Evolutionary conservation across 2,888 invertebrate genomes (phyloP), one percentile per base, ranked within the genome.

Genomic region (Xylocampa areola): DNA sequence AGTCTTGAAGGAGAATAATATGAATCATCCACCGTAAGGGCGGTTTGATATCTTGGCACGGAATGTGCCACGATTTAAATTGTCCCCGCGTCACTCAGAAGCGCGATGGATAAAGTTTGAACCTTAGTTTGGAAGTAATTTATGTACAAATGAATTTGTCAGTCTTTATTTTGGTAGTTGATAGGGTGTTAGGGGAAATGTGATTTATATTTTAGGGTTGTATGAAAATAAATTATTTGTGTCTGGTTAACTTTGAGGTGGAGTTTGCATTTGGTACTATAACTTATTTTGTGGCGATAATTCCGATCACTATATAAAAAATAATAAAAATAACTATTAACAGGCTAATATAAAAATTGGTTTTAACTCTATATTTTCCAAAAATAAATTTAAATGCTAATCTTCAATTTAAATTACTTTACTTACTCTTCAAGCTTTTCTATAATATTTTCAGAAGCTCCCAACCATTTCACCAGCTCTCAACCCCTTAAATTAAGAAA

Each of bases 1-100:
- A 80, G 77, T 77, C 73, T 71, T 77, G 77, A 73, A 61, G 60
- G 70, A 73, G 73, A 80, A 81, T 81, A 82, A 80, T 80, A 81
- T 66, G 77, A 76, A 80, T 77, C 72, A 75, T 69, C 73, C 63
- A 60, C 54, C 57, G 68, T 55, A 61, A 62, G 57, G 61, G 63
- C 13, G 64, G 65, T 60, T 66, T 75, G 73, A 73, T 79, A 79
- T 71, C 64, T 74, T 59, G 62, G 63, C 66, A 63, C 77, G 63
- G 51, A 73, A 68, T 62, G 59, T 60, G 41, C 59, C 51, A 64
- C 75, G 50, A 49, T 63, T 75, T 71, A 75, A 77, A 75, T 75
- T 68, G 77, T 75, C 68, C 45, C 68, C 55, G 40, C 37, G 71
- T 69, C 66, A 73, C 65, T 41, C 77, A 43, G 44, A 58, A 59